phyloP scores from a whole-genome alignment of 1,140 invertebrate genomes.

The Drosophila suzukii region DNA sequence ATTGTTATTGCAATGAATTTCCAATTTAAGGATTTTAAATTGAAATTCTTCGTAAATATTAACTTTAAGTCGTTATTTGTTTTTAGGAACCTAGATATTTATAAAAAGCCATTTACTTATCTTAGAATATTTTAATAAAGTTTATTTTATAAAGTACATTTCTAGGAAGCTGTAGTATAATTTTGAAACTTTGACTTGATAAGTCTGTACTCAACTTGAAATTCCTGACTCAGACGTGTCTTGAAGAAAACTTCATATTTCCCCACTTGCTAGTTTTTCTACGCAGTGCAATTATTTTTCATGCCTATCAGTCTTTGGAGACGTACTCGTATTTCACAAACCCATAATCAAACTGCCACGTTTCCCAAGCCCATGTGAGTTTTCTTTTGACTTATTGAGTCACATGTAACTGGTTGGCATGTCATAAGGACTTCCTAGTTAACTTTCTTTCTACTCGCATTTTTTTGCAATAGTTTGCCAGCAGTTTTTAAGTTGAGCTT shows the following conservation, averaged over 20 bases:
- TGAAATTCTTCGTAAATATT: neutral
- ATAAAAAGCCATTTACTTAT: too few species aligned
- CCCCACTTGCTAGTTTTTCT: neutral
- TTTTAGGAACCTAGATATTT: neutral
- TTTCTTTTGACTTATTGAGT: slow-evolving; percentile 54
- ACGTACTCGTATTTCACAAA: slow-evolving; percentile 22
- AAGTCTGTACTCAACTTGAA: neutral
- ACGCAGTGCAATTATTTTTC: slow-evolving; percentile 25
- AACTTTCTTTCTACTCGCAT: slow-evolving; percentile 26
- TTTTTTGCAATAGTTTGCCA: slow-evolving; percentile 31
- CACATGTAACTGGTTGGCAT: slow-evolving; percentile 49
- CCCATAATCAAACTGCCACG: slow-evolving; percentile 24
- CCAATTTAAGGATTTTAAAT: slow-evolving; percentile 14
- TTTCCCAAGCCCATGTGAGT: slow-evolving; percentile 13
- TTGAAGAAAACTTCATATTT: neutral
- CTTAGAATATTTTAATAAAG: too few species aligned
- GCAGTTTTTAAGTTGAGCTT: slow-evolving; percentile 39
- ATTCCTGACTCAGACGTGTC: neutral
- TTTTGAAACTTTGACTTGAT: neutral
- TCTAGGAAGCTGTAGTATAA: neutral
- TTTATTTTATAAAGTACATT: too few species aligned
- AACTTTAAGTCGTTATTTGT: neutral
- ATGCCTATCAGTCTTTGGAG: slow-evolving; percentile 16
- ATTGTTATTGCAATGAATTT: slow-evolving; percentile 11
- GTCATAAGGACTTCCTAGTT: slow-evolving; percentile 48